Conservation (phyloP, 2,113 vertebrate species). For the Okapia johnstoni region DNA sequence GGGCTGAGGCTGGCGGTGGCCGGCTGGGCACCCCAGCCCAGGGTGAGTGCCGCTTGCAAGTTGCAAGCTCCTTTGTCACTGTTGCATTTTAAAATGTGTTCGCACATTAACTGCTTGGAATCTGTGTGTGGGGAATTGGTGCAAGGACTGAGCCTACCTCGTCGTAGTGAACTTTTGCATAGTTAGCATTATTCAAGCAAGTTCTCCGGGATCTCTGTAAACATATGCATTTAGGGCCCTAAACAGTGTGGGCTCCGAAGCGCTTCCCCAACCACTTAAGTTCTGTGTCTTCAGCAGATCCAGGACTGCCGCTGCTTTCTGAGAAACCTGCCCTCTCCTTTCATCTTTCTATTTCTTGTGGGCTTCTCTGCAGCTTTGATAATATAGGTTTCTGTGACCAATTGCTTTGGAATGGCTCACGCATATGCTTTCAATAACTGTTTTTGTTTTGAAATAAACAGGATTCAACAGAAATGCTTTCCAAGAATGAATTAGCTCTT, state of each 20-base stretch:
- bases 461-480: slow-evolving; percentile 1
- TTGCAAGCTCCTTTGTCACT: slow-evolving; percentile 58
- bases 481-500: slow-evolving; percentile 33
- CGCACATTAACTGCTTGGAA: background rate
- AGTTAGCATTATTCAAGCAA: background rate
- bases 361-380: background rate
- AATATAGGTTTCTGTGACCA: slow-evolving; percentile 31
- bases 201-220: slow-evolving; percentile 35
- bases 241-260: background rate
- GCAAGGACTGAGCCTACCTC: background rate
- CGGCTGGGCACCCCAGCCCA: slow-evolving; percentile 80
- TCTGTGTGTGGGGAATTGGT: background rate
- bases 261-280: background rate
- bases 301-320: background rate
- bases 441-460: slow-evolving; percentile 54
- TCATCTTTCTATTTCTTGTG: background rate
- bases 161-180: slow-evolving; percentile 25
- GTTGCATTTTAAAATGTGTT: slow-evolving; percentile 38
- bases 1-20: slow-evolving; percentile 81
- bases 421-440: slow-evolving; percentile 17
- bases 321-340: background rate
- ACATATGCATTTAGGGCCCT: background rate
- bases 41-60: slow-evolving; percentile 82
- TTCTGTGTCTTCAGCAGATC: background rate
- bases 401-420: background rate